phyloP scores from a whole-genome alignment of 2,113 vertebrate genomes.

The Dicerorhinus sumatrensis region DNA sequence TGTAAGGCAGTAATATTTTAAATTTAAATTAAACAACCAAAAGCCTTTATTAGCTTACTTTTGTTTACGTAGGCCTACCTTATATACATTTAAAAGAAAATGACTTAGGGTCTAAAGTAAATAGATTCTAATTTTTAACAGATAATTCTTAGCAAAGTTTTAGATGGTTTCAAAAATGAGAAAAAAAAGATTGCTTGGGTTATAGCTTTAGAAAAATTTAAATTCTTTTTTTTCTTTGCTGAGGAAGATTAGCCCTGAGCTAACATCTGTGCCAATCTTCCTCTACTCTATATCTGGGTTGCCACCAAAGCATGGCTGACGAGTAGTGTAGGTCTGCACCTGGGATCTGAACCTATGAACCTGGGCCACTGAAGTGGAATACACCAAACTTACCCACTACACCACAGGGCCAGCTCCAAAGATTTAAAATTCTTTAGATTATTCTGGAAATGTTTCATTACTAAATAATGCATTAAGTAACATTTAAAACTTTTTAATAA shows the following conservation, averaged over 20 bases:
- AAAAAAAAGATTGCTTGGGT: neutral
- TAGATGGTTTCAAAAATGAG: neutral
- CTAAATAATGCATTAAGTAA: neutral
- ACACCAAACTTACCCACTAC: too few species aligned
- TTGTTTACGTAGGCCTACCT: neutral
- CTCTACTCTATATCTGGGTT: too few species aligned
- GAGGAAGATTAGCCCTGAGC: too few species aligned
- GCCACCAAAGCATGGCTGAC: too few species aligned
- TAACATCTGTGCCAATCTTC: too few species aligned
- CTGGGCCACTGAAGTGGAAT: too few species aligned
- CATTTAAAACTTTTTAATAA: conserved; percentile 2
- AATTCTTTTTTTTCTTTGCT: neutral
- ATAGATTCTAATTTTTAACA: neutral
- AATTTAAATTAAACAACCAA: neutral
- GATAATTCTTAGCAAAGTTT: neutral
- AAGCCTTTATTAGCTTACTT: neutral
- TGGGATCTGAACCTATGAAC: too few species aligned
- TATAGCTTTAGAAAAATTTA: conserved; percentile 26
- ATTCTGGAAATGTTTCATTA: conserved; percentile 49
- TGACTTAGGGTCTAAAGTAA: neutral
- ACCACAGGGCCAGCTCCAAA: neutral
- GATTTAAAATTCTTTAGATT: neutral
- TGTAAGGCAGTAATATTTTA: neutral
- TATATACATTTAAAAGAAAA: neutral
- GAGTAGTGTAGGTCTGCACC: too few species aligned